Evolutionary conservation across 2,113 vertebrate genomes (phyloP), one percentile per base, ranked within the genome.

Genomic region (Microcebus ravelobensis): DNA sequence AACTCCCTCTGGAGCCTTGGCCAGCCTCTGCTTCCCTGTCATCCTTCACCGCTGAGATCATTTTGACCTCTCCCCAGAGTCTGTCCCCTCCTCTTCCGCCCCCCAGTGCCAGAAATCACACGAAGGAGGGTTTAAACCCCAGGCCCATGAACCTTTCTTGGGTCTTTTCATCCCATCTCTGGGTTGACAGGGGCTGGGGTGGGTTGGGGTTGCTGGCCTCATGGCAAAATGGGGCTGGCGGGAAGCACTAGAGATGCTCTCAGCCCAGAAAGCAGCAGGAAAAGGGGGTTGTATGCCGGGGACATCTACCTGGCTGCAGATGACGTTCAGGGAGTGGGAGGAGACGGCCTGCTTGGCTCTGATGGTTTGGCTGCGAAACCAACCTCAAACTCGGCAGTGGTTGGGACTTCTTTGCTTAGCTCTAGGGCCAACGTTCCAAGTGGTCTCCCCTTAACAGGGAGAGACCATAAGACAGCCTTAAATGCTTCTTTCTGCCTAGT

Each of bases 31-130:
- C 74, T 29, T 25, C 71, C 42, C 29, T 2, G 57, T 31, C 25
- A 27, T 63, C 79, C 8, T 52, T 31, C 29, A 8, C 63, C 20
- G 0, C 0, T 0, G 0, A 23, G 48, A 80, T 50, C 79, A 80
- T 52, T 25, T 67, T 8, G 25, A 70, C 55, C n/a, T 6, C 3
- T 71, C 48, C 63, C 50, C 9, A 36, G 10, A 21, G 55, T 57
- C 55, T 63, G 11, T 27, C 61, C 25, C 61, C 11, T 63, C 27
- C 61, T 63, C 61, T 29, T 29, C 45, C 8, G 27, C 10, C 21
- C 52, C 52, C 5, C 0, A 42, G 76, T 27, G 50, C 67, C 25
- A 8, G 65, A 39, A 67, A 45, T 29, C 63, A 34, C 34, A 77
- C 20, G 63, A 79, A 48, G 48, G 12, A 29, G 11, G 18, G 8